These are phyloP conservation scores for Furcula furcula DNA, from an alignment of 2,888 invertebrate genomes.

Conservation along the genomic window DNA sequence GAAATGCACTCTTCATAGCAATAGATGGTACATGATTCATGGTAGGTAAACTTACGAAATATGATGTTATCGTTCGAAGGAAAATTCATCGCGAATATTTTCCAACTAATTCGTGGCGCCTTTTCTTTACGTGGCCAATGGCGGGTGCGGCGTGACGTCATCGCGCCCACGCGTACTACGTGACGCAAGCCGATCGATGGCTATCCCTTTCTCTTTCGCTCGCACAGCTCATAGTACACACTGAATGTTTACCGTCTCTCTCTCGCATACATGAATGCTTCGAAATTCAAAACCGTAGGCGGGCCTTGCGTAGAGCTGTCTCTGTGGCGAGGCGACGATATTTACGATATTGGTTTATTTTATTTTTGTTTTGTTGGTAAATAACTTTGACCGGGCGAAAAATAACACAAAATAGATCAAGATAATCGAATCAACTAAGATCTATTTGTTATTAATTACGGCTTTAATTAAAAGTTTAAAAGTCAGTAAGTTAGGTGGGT, in stretches of 20 bases:
- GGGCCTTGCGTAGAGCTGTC: slow-evolving; percentile 65
- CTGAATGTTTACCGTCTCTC: slow-evolving; percentile 28
- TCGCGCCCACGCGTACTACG: slow-evolving; percentile 73
- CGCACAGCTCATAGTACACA: slow-evolving; percentile 10
- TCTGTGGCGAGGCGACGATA: slow-evolving; percentile 40
- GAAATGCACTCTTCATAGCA: too few relatives aligned
- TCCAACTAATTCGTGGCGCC: slow-evolving; percentile 65
- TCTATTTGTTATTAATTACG: too few relatives aligned
- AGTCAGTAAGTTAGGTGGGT: too few relatives aligned
- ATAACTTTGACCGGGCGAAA: slow-evolving; percentile 39
- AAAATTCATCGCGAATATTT: slow-evolving; percentile 28
- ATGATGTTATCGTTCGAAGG: slow-evolving; percentile 6
- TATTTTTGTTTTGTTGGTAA: slow-evolving; percentile 60
- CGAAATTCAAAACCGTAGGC: slow-evolving; percentile 71
- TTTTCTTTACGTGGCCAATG: slow-evolving; percentile 61
- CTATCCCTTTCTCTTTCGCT: slow-evolving; percentile 41
- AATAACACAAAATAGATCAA: slow-evolving; percentile 11
- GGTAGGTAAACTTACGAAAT: too few relatives aligned
- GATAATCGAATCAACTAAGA: too few relatives aligned
- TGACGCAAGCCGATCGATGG: slow-evolving; percentile 79
- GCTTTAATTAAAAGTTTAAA: too few relatives aligned
- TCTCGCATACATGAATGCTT: slow-evolving; percentile 68
- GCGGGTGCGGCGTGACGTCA: slow-evolving; percentile 69
- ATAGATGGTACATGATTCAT: too few relatives aligned
- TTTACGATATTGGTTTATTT: slow-evolving; percentile 53